Evolutionary conservation across 1,140 invertebrate genomes (phyloP).

Genomic region (Anadara kagoshimensis): DNA sequence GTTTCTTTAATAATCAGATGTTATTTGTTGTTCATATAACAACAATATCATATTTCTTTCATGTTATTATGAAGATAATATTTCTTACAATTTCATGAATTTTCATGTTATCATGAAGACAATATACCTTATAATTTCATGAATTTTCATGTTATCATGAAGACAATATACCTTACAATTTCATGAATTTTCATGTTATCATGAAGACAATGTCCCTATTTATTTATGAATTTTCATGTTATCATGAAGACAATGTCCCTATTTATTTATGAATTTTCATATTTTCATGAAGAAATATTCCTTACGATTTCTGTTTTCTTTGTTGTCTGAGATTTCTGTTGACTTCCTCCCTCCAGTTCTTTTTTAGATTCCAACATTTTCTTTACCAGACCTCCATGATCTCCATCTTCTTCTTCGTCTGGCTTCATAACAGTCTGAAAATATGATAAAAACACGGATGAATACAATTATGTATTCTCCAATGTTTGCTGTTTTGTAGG

Average conservation of each 20-base stretch:
- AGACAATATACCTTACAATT: too few species aligned
- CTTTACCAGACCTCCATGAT: constrained; percentile 76
- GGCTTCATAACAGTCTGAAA: not conserved
- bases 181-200: too few species aligned
- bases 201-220: too few species aligned
- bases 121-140: too few species aligned
- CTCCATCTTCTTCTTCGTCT: constrained; percentile 58
- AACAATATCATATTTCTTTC: not conserved
- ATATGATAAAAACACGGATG: not conserved
- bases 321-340: constrained; percentile 40
- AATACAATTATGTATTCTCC: too few species aligned
- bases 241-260: too few species aligned
- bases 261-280: too few species aligned
- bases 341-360: constrained; percentile 75
- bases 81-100: not conserved
- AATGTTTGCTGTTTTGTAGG: too few species aligned
- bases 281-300: constrained; percentile 4
- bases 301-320: constrained; percentile 67
- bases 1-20: too few species aligned
- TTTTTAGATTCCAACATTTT: constrained; percentile 80
- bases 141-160: too few species aligned
- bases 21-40: not conserved
- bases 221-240: too few species aligned
- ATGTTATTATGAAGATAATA: not conserved
- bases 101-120: too few species aligned